Conservation (phyloP, 2,113 vertebrate species). For the Ondatra zibethicus region DNA sequence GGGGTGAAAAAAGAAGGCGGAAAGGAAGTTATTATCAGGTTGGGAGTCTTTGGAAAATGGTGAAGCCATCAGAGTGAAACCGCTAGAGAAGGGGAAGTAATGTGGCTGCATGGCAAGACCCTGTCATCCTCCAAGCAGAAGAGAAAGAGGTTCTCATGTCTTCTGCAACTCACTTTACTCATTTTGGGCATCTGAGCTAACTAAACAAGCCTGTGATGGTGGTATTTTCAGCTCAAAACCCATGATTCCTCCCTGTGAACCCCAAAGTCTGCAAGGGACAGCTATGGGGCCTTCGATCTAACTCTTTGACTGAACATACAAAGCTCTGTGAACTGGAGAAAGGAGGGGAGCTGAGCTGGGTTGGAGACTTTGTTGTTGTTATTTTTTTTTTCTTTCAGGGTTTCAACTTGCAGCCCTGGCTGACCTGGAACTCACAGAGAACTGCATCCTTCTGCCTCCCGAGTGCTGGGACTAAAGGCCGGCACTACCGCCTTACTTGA, state of each 20-base stretch:
- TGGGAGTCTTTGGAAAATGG: background rate
- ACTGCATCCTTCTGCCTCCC: background rate
- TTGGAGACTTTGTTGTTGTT: background rate
- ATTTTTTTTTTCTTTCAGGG: background rate
- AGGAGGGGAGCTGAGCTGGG: background rate
- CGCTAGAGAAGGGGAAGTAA: background rate
- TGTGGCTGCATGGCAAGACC: background rate
- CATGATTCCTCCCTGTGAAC: background rate
- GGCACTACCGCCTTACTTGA: background rate
- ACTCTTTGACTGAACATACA: background rate
- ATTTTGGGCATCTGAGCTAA: background rate
- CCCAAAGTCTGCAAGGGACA: background rate
- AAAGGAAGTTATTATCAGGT: slow-evolving; percentile 11
- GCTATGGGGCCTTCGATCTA: too few relatives aligned
- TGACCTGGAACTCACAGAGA: background rate
- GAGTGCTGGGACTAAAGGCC: background rate
- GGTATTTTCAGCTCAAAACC: slow-evolving; percentile 7
- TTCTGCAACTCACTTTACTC: background rate
- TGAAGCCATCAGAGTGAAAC: slow-evolving; percentile 6
- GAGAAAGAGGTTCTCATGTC: background rate
- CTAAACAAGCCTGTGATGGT: slow-evolving; percentile 29
- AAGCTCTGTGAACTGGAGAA: background rate
- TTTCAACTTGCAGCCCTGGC: background rate
- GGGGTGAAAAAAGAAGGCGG: background rate
- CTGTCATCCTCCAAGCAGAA: background rate